These are phyloP conservation scores for Monoplex corrugatus DNA, from an alignment of 2,888 invertebrate species.

Conservation along the genomic window DNA sequence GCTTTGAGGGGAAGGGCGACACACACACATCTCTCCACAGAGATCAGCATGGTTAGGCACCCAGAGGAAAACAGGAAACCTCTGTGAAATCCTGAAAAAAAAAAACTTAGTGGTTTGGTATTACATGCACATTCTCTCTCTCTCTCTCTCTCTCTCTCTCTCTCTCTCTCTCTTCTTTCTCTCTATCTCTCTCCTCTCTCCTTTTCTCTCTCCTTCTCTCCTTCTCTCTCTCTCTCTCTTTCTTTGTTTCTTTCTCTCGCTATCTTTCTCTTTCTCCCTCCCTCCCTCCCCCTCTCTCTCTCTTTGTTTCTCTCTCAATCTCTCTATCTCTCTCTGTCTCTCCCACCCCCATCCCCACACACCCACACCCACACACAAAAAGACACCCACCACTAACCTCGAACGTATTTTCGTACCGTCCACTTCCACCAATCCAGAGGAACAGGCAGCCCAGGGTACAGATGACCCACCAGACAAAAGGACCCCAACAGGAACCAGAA, in stretches of 20 bases:
- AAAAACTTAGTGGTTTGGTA: too few species aligned
- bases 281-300: not conserved
- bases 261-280: too few species aligned
- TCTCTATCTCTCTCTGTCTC: too few species aligned
- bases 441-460: not conserved
- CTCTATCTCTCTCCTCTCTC: too few species aligned
- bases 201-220: not conserved
- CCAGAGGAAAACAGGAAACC: slow-evolving; percentile 23
- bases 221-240: too few species aligned
- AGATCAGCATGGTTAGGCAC: slow-evolving; percentile 35
- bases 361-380: not conserved
- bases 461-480: not conserved
- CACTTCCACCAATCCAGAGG: slow-evolving; percentile 29
- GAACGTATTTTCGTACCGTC: not conserved
- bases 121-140: too few species aligned
- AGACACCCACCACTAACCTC: not conserved
- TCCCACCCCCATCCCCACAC: not conserved
- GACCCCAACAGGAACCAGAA: slow-evolving; percentile 39
- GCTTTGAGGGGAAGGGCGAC: slow-evolving; percentile 39
- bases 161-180: too few species aligned
- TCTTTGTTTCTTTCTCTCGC: too few species aligned
- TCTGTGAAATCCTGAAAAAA: slow-evolving; percentile 18
- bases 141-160: too few species aligned
- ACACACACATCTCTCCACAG: slow-evolving; percentile 40
- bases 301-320: not conserved